A percentile compares a stretch with the other conserved stretches of the same genome.
These are phyloP conservation scores for Erebia ligea DNA, from an alignment of 2,888 invertebrate genomes.

Conservation along the genomic window DNA sequence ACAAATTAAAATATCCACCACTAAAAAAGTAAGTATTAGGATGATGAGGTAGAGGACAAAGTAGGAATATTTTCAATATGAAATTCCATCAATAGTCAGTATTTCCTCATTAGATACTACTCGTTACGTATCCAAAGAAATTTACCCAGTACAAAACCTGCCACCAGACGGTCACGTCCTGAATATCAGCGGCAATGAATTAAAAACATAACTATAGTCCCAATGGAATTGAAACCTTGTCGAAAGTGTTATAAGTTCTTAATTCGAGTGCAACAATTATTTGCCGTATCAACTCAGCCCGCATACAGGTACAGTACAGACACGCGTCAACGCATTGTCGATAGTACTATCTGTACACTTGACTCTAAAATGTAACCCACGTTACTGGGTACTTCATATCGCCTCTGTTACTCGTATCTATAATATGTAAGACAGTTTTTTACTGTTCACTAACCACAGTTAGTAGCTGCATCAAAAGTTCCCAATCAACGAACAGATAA, in stretches of 20 bases:
- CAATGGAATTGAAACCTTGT: slow-evolving; percentile 44
- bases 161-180: slow-evolving; percentile 66
- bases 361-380: slow-evolving; percentile 54
- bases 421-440: slow-evolving; percentile 19
- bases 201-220: slow-evolving; percentile 37
- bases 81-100: neutral
- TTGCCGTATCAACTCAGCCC: slow-evolving; percentile 52
- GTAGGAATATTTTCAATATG: too few relatives aligned
- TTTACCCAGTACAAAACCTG: slow-evolving; percentile 35
- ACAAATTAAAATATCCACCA: too few relatives aligned
- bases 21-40: too few relatives aligned
- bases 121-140: slow-evolving; percentile 4
- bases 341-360: slow-evolving; percentile 74
- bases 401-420: neutral
- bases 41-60: too few relatives aligned
- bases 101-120: neutral
- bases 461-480: neutral
- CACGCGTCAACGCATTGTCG: slow-evolving; percentile 69
- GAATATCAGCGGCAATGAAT: slow-evolving; percentile 65
- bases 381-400: slow-evolving; percentile 27
- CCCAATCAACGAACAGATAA: neutral
- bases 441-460: slow-evolving; percentile 18
- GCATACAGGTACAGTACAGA: slow-evolving; percentile 61
- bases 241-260: slow-evolving; percentile 36
- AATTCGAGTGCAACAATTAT: slow-evolving; percentile 21